Percentiles rank a stretch among this genome's conserved stretches.
These are phyloP conservation scores for Picus viridis DNA, from an alignment of 2,797 vertebrate species.

Conservation along the genomic window DNA sequence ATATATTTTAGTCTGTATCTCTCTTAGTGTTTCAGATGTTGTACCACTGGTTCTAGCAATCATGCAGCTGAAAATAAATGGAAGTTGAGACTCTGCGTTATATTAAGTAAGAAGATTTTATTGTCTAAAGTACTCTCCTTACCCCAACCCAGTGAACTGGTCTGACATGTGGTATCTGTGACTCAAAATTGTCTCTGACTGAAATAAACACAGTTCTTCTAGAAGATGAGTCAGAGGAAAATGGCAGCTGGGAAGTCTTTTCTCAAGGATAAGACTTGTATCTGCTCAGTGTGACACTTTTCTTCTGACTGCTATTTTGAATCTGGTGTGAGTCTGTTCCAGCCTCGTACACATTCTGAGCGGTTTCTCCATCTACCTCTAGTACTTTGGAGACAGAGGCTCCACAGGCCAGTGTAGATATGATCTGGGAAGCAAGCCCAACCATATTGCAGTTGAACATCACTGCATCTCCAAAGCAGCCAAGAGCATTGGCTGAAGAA, in stretches of 20 bases:
- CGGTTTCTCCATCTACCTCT: slow-evolving; percentile 30
- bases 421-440: slow-evolving; percentile 58
- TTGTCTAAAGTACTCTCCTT: neutral
- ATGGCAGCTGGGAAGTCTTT: slow-evolving; percentile 49
- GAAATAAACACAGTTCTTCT: slow-evolving; percentile 20
- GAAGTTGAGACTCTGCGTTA: neutral
- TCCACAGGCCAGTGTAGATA: slow-evolving; percentile 29
- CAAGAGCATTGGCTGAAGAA: slow-evolving; percentile 56
- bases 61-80: neutral
- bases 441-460: slow-evolving; percentile 62
- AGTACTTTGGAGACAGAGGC: slow-evolving; percentile 14
- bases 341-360: slow-evolving; percentile 38
- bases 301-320: slow-evolving; percentile 55
- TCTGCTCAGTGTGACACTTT: slow-evolving; percentile 50
- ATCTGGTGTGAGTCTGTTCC: slow-evolving; percentile 49
- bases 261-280: slow-evolving; percentile 26
- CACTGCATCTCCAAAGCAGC: slow-evolving; percentile 16
- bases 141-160: neutral
- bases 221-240: slow-evolving; percentile 55
- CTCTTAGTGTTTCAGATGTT: neutral
- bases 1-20: neutral
- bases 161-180: slow-evolving; percentile 2
- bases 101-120: neutral
- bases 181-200: neutral
- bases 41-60: neutral